These are phyloP conservation scores for Idris sp. DNA, from an alignment of 1,140 invertebrate genomes.

Conservation along the genomic window DNA sequence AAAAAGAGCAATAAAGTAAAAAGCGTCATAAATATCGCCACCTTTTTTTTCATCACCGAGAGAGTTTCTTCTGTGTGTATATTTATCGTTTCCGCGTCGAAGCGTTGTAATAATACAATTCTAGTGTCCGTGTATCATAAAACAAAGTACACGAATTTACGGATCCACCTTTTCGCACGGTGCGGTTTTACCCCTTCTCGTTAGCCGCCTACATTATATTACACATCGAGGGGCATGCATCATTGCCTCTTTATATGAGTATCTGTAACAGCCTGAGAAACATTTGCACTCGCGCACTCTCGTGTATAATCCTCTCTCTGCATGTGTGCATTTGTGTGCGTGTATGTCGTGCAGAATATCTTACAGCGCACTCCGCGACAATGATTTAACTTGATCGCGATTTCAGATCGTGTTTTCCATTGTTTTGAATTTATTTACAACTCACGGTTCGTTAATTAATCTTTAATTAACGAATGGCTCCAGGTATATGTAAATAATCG, in stretches of 20 bases:
- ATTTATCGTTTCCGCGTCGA: slow-evolving; percentile 45
- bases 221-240: slow-evolving; percentile 74
- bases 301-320: slow-evolving; percentile 21
- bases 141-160: slow-evolving; percentile 68
- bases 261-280: slow-evolving; percentile 75
- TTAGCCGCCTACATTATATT: slow-evolving; percentile 78
- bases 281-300: slow-evolving; percentile 72
- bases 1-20: slow-evolving; percentile 1
- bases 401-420: slow-evolving; percentile 41
- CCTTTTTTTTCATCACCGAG: too few species aligned
- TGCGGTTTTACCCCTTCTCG: slow-evolving; percentile 70
- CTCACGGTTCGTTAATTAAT: slow-evolving; percentile 40
- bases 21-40: slow-evolving; percentile 28
- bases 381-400: slow-evolving; percentile 50
- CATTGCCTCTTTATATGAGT: slow-evolving; percentile 74
- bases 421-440: slow-evolving; percentile 54
- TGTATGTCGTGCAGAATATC: slow-evolving; percentile 42
- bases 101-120: slow-evolving; percentile 53
- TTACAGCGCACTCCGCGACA: slow-evolving; percentile 43
- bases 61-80: slow-evolving; percentile 17
- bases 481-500: too few species aligned
- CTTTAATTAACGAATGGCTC: slow-evolving; percentile 29
- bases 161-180: slow-evolving; percentile 69
- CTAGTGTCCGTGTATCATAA: slow-evolving; percentile 48
- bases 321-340: slow-evolving; percentile 13